Evolutionary conservation across 1,140 invertebrate genomes (phyloP).

Genomic region (Anadara kagoshimensis): DNA sequence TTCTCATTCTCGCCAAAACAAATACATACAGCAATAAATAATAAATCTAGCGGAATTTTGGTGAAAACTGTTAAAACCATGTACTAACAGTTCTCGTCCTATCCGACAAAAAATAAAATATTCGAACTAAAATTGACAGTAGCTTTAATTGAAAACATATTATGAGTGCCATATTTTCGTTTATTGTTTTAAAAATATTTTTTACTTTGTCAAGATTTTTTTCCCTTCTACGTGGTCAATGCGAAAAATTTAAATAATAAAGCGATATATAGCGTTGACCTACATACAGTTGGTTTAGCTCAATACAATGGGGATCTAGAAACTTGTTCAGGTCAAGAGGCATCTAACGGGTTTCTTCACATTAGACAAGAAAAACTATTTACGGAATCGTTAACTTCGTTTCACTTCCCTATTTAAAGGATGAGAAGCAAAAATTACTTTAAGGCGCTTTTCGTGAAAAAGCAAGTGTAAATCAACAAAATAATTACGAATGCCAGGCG

Average conservation of each 20-base stretch:
- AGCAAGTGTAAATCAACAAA: neutral
- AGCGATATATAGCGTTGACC: slow-evolving; percentile 55
- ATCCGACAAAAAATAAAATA: neutral
- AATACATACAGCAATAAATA: no score
- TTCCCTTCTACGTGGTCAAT: slow-evolving; percentile 17
- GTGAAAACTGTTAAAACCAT: neutral
- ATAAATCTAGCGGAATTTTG: neutral
- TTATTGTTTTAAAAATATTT: no score
- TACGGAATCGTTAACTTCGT: neutral
- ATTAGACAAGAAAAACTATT: neutral
- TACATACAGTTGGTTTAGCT: slow-evolving; percentile 60
- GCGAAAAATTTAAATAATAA: slow-evolving; percentile 53
- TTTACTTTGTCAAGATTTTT: no score
- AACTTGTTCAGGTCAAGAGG: slow-evolving; percentile 36
- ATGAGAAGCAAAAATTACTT: neutral
- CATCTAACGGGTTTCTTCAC: slow-evolving; percentile 4
- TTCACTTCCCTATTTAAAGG: neutral
- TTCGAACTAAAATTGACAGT: neutral
- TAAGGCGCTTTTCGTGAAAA: neutral
- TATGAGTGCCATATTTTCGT: neutral
- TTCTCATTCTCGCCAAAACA: no score
- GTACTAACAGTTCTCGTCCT: neutral
- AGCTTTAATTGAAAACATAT: neutral
- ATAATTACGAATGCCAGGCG: neutral
- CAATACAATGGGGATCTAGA: slow-evolving; percentile 62